A percentile compares a stretch with the other conserved stretches of the same genome.
These are phyloP conservation scores for Leptopterna dolabrata DNA, from an alignment of 2,888 invertebrate genomes.

Conservation along the genomic window DNA sequence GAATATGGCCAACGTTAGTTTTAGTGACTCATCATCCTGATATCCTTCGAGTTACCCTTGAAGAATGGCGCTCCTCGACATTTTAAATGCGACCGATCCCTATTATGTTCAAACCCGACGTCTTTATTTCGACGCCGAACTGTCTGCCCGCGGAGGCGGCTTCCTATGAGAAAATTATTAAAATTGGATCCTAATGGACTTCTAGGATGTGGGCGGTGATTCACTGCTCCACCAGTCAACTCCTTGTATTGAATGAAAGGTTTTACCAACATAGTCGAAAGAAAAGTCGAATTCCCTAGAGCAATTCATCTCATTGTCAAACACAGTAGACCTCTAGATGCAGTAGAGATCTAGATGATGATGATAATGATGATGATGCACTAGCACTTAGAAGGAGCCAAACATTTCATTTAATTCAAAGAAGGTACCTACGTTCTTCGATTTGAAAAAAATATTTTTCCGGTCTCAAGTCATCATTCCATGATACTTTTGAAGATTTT, in stretches of 20 bases:
- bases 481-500: no score
- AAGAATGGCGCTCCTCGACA: not conserved
- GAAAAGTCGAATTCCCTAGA: no score
- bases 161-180: not conserved
- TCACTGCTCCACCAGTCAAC: not conserved
- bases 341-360: no score
- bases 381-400: no score
- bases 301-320: no score
- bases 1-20: not conserved
- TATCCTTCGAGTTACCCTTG: not conserved
- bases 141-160: not conserved
- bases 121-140: not conserved
- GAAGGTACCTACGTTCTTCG: no score
- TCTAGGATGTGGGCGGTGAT: not conserved
- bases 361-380: no score
- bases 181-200: not conserved
- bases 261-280: no score
- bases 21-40: not conserved
- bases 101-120: not conserved
- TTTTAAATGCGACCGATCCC: not conserved
- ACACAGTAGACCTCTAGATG: no score
- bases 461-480: no score
- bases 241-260: not conserved
- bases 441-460: no score
- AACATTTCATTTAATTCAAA: no score